Evolutionary conservation across 2,888 invertebrate species (phyloP), one percentile per base, ranked within the genome.

Genomic region (Conus canariensis): DNA sequence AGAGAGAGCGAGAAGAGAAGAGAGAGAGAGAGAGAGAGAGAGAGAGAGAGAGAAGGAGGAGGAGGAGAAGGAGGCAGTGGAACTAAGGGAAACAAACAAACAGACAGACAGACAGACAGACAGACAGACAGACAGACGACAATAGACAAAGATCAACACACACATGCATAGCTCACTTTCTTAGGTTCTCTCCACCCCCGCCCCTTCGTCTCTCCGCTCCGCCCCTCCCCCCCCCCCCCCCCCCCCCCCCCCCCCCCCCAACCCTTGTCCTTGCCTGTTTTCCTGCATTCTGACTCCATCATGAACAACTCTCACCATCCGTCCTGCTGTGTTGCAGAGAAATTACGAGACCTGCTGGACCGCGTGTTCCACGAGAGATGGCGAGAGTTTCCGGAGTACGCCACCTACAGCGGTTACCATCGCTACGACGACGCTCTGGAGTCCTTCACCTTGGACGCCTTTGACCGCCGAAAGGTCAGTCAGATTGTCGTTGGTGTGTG

Each of bases 311-410:
- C 77, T 10, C 25, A 4, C 30, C 77, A 5, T 77, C 83, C 58
- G 19, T 8, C 58, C 22, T 58, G 45, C 12, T 85, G 45, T 85
- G 58, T 58, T 45, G 14, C 89, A 91, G 91, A 91, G 14, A 85
- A 90, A 30, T 58, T 90, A 74, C 90, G 82, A 30, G 85, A 91
- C 85, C 14, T 93, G 83, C 91, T 92, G 77, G 90, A 93, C 16
- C 90, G 89, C 12, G 92, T 94, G 25, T 93, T 91, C 85, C 90
- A 92, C 74, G 92, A 92, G 89, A 91, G 92, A 67, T 92, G 92
- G 74, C 90, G 91, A n/a, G 92, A 93, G 77, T 93, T 92, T 88
- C 94, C 94, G 1, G 94, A 94, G 90, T 92, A 91, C 83, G 94
- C 93, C 67, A 93, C 94, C 3, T 91, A 90, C 83, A 91, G 91